Evolutionary conservation across 1,140 invertebrate species (phyloP).

Genomic region (Nasonia longicornis): DNA sequence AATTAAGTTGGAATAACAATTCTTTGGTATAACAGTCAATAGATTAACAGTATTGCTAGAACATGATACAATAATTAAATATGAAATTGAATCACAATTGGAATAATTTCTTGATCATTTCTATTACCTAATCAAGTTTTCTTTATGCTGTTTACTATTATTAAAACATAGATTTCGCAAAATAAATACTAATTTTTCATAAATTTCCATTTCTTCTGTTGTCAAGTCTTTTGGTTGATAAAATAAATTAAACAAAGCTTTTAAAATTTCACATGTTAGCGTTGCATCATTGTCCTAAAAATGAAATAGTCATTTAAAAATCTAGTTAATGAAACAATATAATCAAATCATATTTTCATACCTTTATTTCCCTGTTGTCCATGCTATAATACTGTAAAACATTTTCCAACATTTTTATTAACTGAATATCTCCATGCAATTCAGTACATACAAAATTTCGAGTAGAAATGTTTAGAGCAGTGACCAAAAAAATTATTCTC

Average conservation of each 20-base stretch:
- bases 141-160: conserved; percentile 74
- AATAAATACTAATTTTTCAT: conserved; percentile 78
- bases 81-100: conserved; percentile 50
- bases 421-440: conserved; percentile 82
- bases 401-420: conserved; percentile 84
- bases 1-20: conserved; percentile 55
- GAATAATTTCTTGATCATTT: conserved; percentile 64
- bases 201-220: conserved; percentile 80
- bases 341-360: conserved; percentile 29
- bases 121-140: conserved; percentile 78
- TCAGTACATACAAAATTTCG: conserved; percentile 81
- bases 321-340: conserved; percentile 33
- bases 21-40: conserved; percentile 58
- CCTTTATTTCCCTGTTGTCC: conserved; percentile 55
- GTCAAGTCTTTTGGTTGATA: conserved; percentile 67
- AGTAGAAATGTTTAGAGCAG: conserved; percentile 80
- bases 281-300: conserved; percentile 77
- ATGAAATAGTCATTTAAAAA: conserved; percentile 33
- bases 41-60: conserved; percentile 63
- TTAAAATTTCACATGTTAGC: conserved; percentile 86
- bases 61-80: conserved; percentile 45
- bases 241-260: conserved; percentile 88
- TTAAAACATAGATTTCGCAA: conserved; percentile 80
- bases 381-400: conserved; percentile 68
- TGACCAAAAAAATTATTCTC: conserved; percentile 89